Evolutionary conservation across 2,888 invertebrate genomes (phyloP).

Genomic region (Brachyptera risi): DNA sequence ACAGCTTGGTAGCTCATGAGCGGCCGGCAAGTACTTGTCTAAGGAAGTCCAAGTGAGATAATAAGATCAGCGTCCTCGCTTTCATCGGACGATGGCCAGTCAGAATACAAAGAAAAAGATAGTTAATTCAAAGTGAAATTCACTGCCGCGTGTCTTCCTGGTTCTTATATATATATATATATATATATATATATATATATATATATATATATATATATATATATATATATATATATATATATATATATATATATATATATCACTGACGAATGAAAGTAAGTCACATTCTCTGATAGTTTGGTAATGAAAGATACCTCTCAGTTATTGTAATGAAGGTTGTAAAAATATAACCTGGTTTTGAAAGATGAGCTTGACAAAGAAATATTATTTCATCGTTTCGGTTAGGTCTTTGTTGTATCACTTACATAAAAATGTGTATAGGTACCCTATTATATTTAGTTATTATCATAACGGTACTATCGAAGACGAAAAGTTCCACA

Average conservation of each 20-base stretch:
- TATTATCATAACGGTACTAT: slow-evolving; percentile 9
- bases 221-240: too few species aligned
- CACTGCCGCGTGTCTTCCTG: slow-evolving; percentile 3
- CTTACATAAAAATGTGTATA: neutral
- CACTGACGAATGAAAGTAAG: slow-evolving; percentile 10
- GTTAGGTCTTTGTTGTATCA: neutral
- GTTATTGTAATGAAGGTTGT: slow-evolving; percentile 12
- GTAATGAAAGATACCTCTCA: too few species aligned
- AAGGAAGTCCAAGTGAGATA: too few species aligned
- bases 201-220: too few species aligned
- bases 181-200: too few species aligned
- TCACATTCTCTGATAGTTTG: neutral
- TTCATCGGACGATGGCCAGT: too few species aligned
- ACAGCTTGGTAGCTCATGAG: neutral
- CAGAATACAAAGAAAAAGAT: too few species aligned
- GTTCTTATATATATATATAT: slow-evolving; percentile 4
- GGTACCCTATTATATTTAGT: neutral
- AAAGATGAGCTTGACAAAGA: slow-evolving; percentile 8
- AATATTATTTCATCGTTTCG: neutral
- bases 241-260: too few species aligned
- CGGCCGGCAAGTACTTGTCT: too few species aligned
- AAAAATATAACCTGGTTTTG: slow-evolving; percentile 16
- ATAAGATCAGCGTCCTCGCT: too few species aligned
- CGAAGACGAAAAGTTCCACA: neutral
- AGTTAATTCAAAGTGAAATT: too few species aligned